Conservation (phyloP, 2,797 vertebrate genomes). For the Cryptoprocta ferox region DNA sequence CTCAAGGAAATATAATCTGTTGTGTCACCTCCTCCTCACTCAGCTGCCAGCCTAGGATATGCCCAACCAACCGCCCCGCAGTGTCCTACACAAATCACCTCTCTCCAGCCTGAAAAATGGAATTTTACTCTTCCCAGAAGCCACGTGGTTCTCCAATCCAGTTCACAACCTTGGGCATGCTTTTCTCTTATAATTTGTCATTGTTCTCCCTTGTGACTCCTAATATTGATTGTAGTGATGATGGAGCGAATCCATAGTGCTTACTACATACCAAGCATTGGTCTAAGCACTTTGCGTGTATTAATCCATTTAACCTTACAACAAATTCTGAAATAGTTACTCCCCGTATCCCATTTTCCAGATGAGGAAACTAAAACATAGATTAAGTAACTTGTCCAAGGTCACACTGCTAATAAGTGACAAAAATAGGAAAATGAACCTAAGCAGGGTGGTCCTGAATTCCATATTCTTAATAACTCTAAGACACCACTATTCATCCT, state of each 20-base stretch:
- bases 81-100: neutral
- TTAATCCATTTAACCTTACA: neutral
- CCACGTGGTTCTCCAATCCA: neutral
- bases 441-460: neutral
- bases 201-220: neutral
- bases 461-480: neutral
- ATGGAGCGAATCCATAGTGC: neutral
- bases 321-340: neutral
- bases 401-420: neutral
- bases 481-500: neutral
- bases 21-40: neutral
- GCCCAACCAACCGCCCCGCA: neutral
- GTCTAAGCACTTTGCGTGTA: neutral
- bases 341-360: neutral
- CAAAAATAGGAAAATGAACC: neutral
- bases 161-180: neutral
- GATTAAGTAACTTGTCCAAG: neutral
- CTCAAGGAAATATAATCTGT: neutral
- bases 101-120: neutral
- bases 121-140: slow-evolving; percentile 1
- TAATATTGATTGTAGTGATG: neutral
- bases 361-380: neutral
- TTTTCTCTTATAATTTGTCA: neutral
- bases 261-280: neutral
- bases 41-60: neutral